These are phyloP conservation scores for Temnopleurus reevesii DNA, from an alignment of 53 echinoderm and acorn worm species.

Conservation along the genomic window DNA sequence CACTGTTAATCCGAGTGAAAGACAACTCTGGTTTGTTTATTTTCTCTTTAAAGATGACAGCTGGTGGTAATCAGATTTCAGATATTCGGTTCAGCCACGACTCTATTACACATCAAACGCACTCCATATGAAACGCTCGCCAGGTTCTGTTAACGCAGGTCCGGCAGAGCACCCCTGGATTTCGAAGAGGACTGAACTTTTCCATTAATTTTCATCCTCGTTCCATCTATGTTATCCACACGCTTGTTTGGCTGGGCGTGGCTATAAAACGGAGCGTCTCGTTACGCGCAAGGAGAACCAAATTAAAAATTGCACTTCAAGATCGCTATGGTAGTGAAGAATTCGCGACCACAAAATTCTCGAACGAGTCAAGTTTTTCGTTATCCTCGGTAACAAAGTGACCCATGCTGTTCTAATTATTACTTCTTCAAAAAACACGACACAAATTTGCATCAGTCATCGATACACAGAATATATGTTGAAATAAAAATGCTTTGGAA, in stretches of 20 bases:
- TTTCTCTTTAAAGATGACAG: constrained; percentile 31
- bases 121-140: constrained; percentile 5
- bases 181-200: constrained; percentile 8
- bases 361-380: not conserved
- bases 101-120: constrained; percentile 55
- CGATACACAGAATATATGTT: constrained; percentile 47
- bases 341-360: not conserved
- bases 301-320: constrained; percentile 63
- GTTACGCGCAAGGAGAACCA: constrained; percentile 55
- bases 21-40: constrained; percentile 39
- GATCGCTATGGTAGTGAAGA: constrained; percentile 55
- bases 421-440: constrained; percentile 25
- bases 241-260: not conserved
- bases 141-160: not conserved
- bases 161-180: not conserved
- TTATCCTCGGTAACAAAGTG: not conserved
- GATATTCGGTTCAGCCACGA: constrained; percentile 55
- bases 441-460: constrained; percentile 43
- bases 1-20: constrained; percentile 65
- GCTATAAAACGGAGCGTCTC: not conserved
- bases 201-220: not conserved
- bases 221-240: constrained; percentile 3
- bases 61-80: constrained; percentile 56
- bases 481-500: constrained; percentile 49
- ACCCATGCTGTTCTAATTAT: constrained; percentile 34